phyloP scores from a whole-genome alignment of 2,113 vertebrate species.

The Podarcis raffonei region DNA sequence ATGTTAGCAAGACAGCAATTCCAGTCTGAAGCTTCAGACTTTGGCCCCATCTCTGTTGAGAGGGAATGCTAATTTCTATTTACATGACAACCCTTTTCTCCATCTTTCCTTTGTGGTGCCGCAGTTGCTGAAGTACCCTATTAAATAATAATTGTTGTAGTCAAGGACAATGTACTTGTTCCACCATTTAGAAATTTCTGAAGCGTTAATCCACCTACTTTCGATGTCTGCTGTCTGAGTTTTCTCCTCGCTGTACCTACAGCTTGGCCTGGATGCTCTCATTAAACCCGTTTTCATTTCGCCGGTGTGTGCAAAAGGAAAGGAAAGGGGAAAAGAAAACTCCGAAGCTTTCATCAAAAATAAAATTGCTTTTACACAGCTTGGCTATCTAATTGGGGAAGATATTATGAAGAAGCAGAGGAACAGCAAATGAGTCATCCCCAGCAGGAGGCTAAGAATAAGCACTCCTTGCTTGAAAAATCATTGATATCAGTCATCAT shows the following conservation, averaged over 20 bases:
- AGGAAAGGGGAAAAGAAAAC: neutral
- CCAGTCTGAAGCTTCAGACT: conserved; percentile 20
- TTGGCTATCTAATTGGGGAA: conserved; percentile 51
- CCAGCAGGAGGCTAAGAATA: conserved; percentile 45
- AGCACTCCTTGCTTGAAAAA: conserved; percentile 46
- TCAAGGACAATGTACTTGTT: conserved; percentile 46
- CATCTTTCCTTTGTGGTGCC: conserved; percentile 7
- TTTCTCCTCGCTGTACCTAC: conserved; percentile 22
- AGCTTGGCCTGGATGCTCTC: conserved; percentile 38
- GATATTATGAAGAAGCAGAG: conserved; percentile 49
- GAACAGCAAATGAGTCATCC: conserved; percentile 36
- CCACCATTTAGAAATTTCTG: conserved; percentile 47
- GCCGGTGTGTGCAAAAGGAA: neutral
- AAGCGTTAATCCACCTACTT: conserved; percentile 49
- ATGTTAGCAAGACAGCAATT: neutral
- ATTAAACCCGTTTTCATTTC: conserved; percentile 63
- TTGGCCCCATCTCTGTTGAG: conserved; percentile 41
- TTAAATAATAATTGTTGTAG: conserved; percentile 55
- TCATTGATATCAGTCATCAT: conserved; percentile 32
- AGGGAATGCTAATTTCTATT: conserved; percentile 31
- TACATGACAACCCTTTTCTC: conserved; percentile 38
- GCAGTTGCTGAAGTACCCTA: conserved; percentile 49
- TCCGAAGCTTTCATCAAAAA: conserved; percentile 16
- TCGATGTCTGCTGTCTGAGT: conserved; percentile 35
- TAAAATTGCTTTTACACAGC: conserved; percentile 49